Evolutionary conservation across 2,113 vertebrate species (phyloP).

Genomic region (Periophthalmus modestus): DNA sequence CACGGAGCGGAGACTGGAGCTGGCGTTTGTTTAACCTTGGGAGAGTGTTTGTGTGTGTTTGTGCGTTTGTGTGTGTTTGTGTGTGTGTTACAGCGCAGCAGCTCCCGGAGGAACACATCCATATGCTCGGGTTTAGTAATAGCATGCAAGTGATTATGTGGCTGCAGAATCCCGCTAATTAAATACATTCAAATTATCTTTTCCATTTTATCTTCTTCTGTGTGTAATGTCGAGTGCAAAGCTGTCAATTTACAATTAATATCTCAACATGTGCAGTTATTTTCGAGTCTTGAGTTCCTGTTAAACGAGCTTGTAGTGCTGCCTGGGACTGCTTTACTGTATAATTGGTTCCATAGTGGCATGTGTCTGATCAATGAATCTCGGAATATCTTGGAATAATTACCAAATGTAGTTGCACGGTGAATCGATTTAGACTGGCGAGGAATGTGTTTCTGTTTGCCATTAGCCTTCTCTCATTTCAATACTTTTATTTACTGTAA

Average conservation of each 20-base stretch:
- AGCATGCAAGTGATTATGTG: constrained; percentile 59
- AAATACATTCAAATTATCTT: constrained; percentile 53
- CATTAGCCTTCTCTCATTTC: background rate
- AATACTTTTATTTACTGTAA: background rate
- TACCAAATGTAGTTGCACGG: constrained; percentile 25
- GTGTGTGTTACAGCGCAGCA: constrained; percentile 48
- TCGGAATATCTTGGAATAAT: constrained; percentile 47
- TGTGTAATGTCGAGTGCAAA: constrained; percentile 1
- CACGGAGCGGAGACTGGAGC: constrained; percentile 53
- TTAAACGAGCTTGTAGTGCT: constrained; percentile 23
- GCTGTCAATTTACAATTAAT: constrained; percentile 41
- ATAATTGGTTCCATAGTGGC: constrained; percentile 54
- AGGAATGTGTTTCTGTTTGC: constrained; percentile 22
- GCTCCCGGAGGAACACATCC: constrained; percentile 65
- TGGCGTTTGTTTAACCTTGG: constrained; percentile 75
- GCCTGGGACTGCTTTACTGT: constrained; percentile 33
- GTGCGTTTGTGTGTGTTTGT: constrained; percentile 34
- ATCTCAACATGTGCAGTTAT: constrained; percentile 56
- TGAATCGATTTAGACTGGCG: constrained; percentile 27
- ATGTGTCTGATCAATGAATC: constrained; percentile 53
- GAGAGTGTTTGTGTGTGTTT: constrained; percentile 33
- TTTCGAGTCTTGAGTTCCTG: constrained; percentile 51
- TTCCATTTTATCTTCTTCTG: constrained; percentile 30
- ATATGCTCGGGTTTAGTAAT: constrained; percentile 69
- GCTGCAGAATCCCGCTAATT: constrained; percentile 61